Conservation (phyloP, 2,888 invertebrate species). For the Eupithecia vulgata region DNA sequence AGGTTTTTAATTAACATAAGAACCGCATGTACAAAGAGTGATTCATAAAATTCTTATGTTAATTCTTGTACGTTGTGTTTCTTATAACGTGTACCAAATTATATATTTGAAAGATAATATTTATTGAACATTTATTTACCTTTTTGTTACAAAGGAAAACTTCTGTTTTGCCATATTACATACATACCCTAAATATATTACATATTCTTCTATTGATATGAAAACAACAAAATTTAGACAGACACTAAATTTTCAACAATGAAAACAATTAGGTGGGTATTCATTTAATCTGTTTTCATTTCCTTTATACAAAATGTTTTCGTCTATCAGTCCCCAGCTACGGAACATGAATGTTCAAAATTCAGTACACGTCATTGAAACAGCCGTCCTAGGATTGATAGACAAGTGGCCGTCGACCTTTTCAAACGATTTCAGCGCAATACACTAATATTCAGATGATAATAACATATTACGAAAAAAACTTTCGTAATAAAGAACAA, state of each 20-base stretch:
- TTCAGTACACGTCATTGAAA: conserved; percentile 28
- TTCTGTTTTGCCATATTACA: neutral
- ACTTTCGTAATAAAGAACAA: neutral
- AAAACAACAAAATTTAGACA: neutral
- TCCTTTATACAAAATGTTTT: conserved; percentile 1
- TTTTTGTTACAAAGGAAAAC: conserved; percentile 16
- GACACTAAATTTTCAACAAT: neutral
- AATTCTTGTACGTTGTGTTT: conserved; percentile 56
- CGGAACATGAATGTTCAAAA: conserved; percentile 52
- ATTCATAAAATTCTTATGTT: conserved; percentile 60
- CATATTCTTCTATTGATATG: neutral
- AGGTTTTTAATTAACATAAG: conserved; percentile 50
- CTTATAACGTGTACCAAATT: conserved; percentile 38
- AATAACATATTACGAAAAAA: neutral
- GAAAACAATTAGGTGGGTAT: neutral
- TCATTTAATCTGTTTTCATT: neutral
- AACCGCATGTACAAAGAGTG: conserved; percentile 52
- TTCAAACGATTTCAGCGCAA: conserved; percentile 3
- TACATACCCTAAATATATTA: neutral
- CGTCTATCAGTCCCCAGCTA: conserved; percentile 24
- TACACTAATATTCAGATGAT: neutral
- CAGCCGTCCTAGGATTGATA: conserved; percentile 9
- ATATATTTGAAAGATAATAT: conserved; percentile 28
- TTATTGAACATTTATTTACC: conserved; percentile 55
- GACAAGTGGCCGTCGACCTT: conserved; percentile 21